Evolutionary conservation across 2,113 vertebrate species (phyloP).

Genomic region (Climacteris rufus): DNA sequence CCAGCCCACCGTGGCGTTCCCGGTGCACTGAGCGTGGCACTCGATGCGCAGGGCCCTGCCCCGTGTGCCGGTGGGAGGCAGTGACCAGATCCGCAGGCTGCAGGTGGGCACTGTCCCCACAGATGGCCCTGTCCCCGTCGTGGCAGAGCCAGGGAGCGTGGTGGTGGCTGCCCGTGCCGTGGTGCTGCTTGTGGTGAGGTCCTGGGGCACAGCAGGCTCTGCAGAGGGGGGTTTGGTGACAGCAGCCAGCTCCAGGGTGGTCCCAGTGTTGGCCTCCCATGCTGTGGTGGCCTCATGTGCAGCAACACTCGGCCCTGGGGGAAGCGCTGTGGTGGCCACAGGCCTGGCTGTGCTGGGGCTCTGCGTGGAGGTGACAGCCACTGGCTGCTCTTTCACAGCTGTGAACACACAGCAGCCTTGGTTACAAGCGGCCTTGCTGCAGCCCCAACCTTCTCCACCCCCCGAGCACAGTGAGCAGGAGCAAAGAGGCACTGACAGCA

Average conservation of each 20-base stretch:
- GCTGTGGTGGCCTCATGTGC: rapidly evolving
- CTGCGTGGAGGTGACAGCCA: rapidly evolving
- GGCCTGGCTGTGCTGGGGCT: neutral
- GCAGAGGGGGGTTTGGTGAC: rapidly evolving
- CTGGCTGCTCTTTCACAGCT: neutral
- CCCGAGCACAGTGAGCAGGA: neutral
- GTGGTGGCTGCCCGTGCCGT: rapidly evolving
- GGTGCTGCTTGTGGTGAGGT: rapidly evolving
- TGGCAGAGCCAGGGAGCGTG: rapidly evolving
- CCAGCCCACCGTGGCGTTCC: neutral
- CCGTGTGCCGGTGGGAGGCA: neutral
- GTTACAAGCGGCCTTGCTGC: neutral
- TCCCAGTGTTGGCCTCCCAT: rapidly evolving
- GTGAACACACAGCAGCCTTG: neutral
- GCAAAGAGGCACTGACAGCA: rapidly evolving
- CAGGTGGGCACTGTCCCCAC: rapidly evolving
- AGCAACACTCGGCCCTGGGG: neutral
- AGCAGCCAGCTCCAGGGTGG: neutral
- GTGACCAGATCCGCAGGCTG: neutral
- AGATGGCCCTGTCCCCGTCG: rapidly evolving
- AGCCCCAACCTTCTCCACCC: neutral
- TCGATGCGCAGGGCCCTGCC: constrained; percentile 33
- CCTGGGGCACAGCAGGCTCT: rapidly evolving
- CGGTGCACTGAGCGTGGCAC: neutral
- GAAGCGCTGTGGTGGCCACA: rapidly evolving